phyloP scores from a whole-genome alignment of 1,140 invertebrate species.

The Bombus waltoni region DNA sequence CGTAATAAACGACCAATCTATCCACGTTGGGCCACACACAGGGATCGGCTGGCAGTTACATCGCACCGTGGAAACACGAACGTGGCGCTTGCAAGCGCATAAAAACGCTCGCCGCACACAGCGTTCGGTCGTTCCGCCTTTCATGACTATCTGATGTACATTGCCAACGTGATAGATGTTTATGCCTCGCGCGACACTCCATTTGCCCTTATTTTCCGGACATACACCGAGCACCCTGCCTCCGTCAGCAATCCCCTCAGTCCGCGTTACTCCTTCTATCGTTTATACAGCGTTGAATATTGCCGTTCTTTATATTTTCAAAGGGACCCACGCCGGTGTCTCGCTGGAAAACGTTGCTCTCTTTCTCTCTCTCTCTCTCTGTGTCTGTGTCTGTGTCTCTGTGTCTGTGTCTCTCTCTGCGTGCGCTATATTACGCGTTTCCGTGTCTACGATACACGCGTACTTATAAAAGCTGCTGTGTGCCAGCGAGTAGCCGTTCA shows the following conservation, averaged over 20 bases:
- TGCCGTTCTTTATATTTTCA: constrained; percentile 67
- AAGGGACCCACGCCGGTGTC: constrained; percentile 47
- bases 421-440: not conserved
- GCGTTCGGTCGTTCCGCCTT: constrained; percentile 60
- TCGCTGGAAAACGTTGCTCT: constrained; percentile 25
- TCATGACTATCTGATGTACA: constrained; percentile 73
- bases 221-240: not conserved
- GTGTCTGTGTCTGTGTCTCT: not conserved
- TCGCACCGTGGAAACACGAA: not conserved
- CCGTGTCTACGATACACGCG: constrained; percentile 1
- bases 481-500: too few relatives aligned
- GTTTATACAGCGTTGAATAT: constrained; percentile 51
- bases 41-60: constrained; percentile 7
- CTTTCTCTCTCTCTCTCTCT: not conserved
- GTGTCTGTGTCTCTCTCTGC: not conserved
- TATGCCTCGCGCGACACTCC: constrained; percentile 59
- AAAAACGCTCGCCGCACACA: constrained; percentile 44
- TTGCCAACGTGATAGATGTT: constrained; percentile 63
- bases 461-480: not conserved
- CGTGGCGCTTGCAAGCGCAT: not conserved
- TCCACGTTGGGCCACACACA: constrained; percentile 28
- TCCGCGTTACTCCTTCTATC: not conserved
- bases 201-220: constrained; percentile 63
- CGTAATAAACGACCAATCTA: constrained; percentile 49
- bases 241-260: not conserved